Evolutionary conservation across 2,113 vertebrate genomes (phyloP).

Genomic region (Peromyscus californicus): DNA sequence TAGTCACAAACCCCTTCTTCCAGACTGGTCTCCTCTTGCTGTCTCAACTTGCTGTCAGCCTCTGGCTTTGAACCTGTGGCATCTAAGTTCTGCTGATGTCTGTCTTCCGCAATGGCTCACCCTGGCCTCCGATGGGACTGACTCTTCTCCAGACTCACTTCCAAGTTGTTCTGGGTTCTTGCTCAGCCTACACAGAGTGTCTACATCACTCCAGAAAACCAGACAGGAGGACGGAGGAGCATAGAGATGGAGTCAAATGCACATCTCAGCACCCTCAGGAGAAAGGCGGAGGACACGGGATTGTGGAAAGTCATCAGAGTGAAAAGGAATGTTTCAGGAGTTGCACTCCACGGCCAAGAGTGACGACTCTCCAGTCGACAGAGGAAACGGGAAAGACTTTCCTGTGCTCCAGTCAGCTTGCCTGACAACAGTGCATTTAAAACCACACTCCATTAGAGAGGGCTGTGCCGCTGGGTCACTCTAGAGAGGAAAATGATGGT

Average conservation of each 20-base stretch:
- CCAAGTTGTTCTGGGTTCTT: neutral
- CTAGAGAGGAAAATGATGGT: neutral
- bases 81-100: neutral
- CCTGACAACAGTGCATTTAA: constrained; percentile 58
- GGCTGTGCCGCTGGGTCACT: neutral
- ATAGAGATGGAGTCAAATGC: neutral
- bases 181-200: fast-evolving
- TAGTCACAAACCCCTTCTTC: neutral
- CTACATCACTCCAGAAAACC: neutral
- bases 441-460: constrained; percentile 74
- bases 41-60: no score
- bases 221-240: neutral
- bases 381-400: constrained; percentile 53
- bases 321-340: neutral
- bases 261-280: neutral
- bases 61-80: neutral
- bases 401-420: neutral
- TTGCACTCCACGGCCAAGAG: neutral
- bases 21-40: neutral
- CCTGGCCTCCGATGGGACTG: neutral
- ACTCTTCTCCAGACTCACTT: neutral
- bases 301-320: neutral
- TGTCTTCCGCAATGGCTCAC: neutral
- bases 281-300: neutral
- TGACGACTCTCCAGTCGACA: neutral